A percentile compares a stretch with the other conserved stretches of the same genome.
Evolutionary conservation across 2,888 invertebrate species (phyloP).

Genomic region (Auanema freiburgensis): DNA sequence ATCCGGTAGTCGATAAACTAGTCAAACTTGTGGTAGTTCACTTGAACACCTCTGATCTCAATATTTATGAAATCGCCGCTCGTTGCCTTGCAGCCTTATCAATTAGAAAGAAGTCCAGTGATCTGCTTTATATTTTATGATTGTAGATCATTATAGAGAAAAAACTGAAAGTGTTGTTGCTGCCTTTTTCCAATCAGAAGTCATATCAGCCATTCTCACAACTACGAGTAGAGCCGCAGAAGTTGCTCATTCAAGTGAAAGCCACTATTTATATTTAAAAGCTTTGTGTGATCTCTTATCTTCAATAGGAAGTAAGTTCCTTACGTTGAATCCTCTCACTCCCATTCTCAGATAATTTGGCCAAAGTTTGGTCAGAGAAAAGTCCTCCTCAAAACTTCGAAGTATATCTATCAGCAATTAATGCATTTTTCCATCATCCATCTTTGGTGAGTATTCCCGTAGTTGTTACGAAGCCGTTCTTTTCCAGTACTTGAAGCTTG

Average conservation of each 20-base stretch:
- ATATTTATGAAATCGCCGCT: constrained; percentile 50
- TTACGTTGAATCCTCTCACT: constrained; percentile 1
- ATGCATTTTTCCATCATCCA: constrained; percentile 48
- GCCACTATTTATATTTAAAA: constrained; percentile 51
- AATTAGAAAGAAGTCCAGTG: constrained; percentile 32
- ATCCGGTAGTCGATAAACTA: constrained; percentile 12
- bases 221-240: constrained; percentile 48
- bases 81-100: constrained; percentile 44
- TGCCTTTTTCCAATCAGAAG: constrained; percentile 42
- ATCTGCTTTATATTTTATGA: neutral
- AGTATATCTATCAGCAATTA: constrained; percentile 42
- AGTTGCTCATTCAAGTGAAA: constrained; percentile 30
- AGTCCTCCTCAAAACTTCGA: constrained; percentile 45
- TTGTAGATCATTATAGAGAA: constrained; percentile 6
- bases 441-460: constrained; percentile 24
- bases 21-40: constrained; percentile 16
- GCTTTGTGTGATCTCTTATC: constrained; percentile 51
- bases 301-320: constrained; percentile 33
- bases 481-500: constrained; percentile 14
- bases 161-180: constrained; percentile 39
- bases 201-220: constrained; percentile 44
- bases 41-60: constrained; percentile 21
- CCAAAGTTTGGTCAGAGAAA: constrained; percentile 47
- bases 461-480: neutral
- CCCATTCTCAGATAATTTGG: constrained; percentile 23